A percentile compares a stretch with the other conserved stretches of the same genome.
phyloP scores from a whole-genome alignment of 2,113 vertebrate species.

The Cathartes aura region DNA sequence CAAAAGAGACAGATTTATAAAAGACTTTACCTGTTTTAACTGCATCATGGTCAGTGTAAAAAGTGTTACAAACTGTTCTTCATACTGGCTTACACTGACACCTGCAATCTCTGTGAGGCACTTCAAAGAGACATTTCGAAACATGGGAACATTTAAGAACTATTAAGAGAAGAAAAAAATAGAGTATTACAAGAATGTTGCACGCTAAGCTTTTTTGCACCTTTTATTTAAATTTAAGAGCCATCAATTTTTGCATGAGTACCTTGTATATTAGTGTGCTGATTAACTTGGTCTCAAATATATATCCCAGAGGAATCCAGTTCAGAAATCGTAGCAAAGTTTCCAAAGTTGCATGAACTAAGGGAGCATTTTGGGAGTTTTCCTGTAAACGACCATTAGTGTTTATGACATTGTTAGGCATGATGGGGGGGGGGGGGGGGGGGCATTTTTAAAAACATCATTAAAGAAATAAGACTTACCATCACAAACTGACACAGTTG shows the following conservation, averaged over 20 bases:
- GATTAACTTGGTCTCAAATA: constrained; percentile 99
- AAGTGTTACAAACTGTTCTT: constrained; percentile 96
- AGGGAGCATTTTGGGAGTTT: constrained; percentile 97
- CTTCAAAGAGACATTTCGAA: constrained; percentile 97
- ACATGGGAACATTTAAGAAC: constrained; percentile 99
- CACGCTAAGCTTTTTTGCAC: background rate
- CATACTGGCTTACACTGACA: constrained; percentile 97
- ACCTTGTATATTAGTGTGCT: constrained; percentile 99
- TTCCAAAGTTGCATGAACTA: constrained; percentile 97
- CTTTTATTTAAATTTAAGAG: background rate
- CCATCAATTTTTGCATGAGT: background rate
- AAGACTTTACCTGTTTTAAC: constrained; percentile 90
- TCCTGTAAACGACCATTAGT: constrained; percentile 78
- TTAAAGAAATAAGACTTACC: constrained; percentile 77
- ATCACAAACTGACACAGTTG: constrained; percentile 99
- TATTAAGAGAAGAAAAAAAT: constrained; percentile 50
- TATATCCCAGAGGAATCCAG: constrained; percentile 99
- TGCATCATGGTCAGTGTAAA: constrained; percentile 99
- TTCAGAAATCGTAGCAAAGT: constrained; percentile 96
- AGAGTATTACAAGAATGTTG: background rate
- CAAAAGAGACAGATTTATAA: background rate
- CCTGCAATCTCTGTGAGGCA: constrained; percentile 99
- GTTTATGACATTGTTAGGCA: background rate
- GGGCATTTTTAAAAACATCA: background rate
- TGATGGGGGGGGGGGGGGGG: fast-evolving